These are phyloP conservation scores for Linnaemya vulpina DNA, from an alignment of 2,888 invertebrate genomes.

Conservation along the genomic window DNA sequence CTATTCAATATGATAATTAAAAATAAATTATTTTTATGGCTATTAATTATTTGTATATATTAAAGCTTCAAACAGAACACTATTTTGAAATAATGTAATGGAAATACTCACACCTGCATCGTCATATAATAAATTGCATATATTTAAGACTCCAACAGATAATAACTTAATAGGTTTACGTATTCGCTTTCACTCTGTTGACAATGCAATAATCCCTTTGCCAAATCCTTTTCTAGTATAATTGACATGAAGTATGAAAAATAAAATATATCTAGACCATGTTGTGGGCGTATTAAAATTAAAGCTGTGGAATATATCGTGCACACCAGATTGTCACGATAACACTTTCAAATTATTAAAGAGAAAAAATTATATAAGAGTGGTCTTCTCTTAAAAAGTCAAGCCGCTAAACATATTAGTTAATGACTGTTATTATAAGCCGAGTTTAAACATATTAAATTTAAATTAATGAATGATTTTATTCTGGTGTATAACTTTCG, in stretches of 20 bases:
- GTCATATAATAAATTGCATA: background rate
- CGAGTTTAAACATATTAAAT: no score
- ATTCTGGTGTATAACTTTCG: no score
- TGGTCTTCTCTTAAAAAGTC: no score
- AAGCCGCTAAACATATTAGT: no score
- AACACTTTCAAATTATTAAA: background rate
- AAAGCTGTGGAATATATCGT: no score
- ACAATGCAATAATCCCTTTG: slow-evolving; percentile 65
- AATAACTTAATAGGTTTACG: slow-evolving; percentile 46
- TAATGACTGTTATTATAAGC: no score
- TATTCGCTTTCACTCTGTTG: slow-evolving; percentile 57
- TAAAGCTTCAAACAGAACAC: background rate
- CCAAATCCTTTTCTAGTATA: slow-evolving; percentile 63
- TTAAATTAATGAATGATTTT: no score
- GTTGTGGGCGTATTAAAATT: slow-evolving; percentile 50
- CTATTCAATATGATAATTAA: slow-evolving; percentile 47
- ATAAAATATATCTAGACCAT: slow-evolving; percentile 46
- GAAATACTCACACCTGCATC: background rate
- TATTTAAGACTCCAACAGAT: background rate
- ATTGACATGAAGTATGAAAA: slow-evolving; percentile 63
- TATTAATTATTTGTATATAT: background rate
- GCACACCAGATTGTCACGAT: no score
- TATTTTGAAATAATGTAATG: background rate
- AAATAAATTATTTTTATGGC: slow-evolving; percentile 26
- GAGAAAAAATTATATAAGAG: no score